Evolutionary conservation across 2,113 vertebrate species (phyloP), one percentile per base, ranked within the genome.

Genomic region (Siniperca chuatsi): DNA sequence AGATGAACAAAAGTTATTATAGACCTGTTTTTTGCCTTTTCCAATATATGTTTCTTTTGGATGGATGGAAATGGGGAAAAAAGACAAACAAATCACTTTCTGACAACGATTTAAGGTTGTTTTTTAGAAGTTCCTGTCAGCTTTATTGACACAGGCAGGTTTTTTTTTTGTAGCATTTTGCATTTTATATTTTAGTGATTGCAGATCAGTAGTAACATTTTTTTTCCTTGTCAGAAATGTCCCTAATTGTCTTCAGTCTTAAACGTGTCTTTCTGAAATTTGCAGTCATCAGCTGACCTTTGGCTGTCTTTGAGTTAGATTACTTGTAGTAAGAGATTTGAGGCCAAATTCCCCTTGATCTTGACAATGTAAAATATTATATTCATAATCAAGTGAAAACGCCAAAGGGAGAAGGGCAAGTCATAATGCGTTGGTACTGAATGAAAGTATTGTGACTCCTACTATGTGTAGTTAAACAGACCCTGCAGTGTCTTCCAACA

Each of bases 401-500:
- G 69, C 75, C 79, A 61, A 70, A 76, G 75, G 54, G 40, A 74
- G 73, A 88, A 75, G 71, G 75, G 37, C 61, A 62, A 80, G 79
- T 85, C 75, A 35, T 62, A 84, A 66, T 72, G 35, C 62, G 50
- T n/a, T 8, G 21, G 12, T 40, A 46, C 58, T 92, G 91, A 95
- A 94, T 91, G 87, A 85, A 44, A 52, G 82, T 81, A 93, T 94
- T 95, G 92, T 95, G 72, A 89, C 87, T 90, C 85, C 84, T 68
- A 84, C 87, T 62, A 52, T 69, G 61, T 70, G 79, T 23, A 61
- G 82, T 70, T 71, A 75, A 86, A 94, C 92, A 94, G 87, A 92
- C 83, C 72, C 67, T 1, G 78, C 84, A 93, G 86, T 95, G 94
- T 94, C 81, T 80, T 84, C 80, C 79, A 93, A 95, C 94, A 93